Evolutionary conservation across 1,140 invertebrate genomes (phyloP).

Genomic region (Thaumetopoea pityocampa): DNA sequence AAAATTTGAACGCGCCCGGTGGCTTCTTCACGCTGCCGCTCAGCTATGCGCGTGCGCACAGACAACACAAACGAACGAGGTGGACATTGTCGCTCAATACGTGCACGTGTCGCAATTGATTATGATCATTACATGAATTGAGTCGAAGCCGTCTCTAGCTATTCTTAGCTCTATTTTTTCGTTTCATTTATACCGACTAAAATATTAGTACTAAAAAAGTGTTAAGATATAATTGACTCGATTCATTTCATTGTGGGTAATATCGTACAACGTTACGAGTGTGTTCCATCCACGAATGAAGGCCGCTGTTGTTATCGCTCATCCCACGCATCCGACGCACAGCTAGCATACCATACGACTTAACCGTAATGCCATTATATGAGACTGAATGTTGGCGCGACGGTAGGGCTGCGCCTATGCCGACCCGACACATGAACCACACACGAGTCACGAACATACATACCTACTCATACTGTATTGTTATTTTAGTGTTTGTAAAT

Average conservation of each 20-base stretch:
- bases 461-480: constrained; percentile 14
- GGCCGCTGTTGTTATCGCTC: constrained; percentile 29
- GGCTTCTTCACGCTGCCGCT: constrained; percentile 78
- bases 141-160: constrained; percentile 40
- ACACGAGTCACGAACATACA: constrained; percentile 19
- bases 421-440: constrained; percentile 1
- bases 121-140: constrained; percentile 27
- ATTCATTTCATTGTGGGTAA: constrained; percentile 30
- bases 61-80: constrained; percentile 79
- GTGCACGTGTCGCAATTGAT: constrained; percentile 39
- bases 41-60: constrained; percentile 79
- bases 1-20: constrained; percentile 65
- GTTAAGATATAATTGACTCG: constrained; percentile 27
- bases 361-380: not conserved
- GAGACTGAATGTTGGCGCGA: not conserved
- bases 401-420: not conserved
- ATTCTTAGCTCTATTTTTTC: too few relatives aligned
- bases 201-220: not conserved
- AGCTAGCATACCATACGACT: constrained; percentile 31
- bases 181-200: too few relatives aligned
- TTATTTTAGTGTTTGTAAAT: constrained; percentile 27
- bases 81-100: constrained; percentile 52
- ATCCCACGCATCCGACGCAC: constrained; percentile 35
- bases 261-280: constrained; percentile 15
- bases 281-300: constrained; percentile 3